These are phyloP conservation scores for Pristionchus fissidentatus DNA, from an alignment of 2,888 invertebrate species.

Conservation along the genomic window DNA sequence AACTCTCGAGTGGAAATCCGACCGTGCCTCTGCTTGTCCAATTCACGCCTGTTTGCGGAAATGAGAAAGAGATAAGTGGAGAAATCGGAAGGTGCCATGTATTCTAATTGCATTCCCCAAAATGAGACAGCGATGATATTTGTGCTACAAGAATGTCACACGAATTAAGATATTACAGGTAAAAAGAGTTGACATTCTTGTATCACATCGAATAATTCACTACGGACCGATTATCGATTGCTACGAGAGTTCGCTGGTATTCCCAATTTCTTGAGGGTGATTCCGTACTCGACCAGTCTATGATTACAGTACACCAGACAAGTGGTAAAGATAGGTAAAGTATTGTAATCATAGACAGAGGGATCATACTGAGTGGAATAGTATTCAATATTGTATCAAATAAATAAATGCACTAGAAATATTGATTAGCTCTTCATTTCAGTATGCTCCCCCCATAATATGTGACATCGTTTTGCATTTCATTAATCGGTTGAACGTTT, in stretches of 20 bases:
- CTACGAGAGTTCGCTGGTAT: slow-evolving; percentile 32
- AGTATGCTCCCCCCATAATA: slow-evolving; percentile 12
- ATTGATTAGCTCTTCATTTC: background rate
- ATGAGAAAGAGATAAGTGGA: slow-evolving; percentile 21
- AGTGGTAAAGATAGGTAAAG: background rate
- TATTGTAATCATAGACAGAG: background rate
- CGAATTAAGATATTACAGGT: too few species aligned
- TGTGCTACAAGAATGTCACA: too few species aligned
- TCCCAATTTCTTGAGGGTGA: slow-evolving; percentile 1
- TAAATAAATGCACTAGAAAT: too few species aligned
- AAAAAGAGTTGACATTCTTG: too few species aligned
- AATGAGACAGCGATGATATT: slow-evolving; percentile 26
- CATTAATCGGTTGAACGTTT: background rate
- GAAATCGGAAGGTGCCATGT: background rate
- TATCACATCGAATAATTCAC: slow-evolving; percentile 39
- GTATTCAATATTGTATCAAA: too few species aligned
- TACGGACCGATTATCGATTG: slow-evolving; percentile 41
- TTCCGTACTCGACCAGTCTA: slow-evolving; percentile 25
- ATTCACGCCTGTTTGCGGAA: slow-evolving; percentile 39
- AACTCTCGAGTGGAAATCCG: slow-evolving; percentile 34
- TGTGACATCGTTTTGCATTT: background rate
- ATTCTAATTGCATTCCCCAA: slow-evolving; percentile 15
- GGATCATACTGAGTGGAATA: slow-evolving; percentile 34
- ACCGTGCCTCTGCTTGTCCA: slow-evolving; percentile 26
- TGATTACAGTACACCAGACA: background rate